phyloP scores from a whole-genome alignment of 2,113 vertebrate species.

The Crotophaga sulcirostris region DNA sequence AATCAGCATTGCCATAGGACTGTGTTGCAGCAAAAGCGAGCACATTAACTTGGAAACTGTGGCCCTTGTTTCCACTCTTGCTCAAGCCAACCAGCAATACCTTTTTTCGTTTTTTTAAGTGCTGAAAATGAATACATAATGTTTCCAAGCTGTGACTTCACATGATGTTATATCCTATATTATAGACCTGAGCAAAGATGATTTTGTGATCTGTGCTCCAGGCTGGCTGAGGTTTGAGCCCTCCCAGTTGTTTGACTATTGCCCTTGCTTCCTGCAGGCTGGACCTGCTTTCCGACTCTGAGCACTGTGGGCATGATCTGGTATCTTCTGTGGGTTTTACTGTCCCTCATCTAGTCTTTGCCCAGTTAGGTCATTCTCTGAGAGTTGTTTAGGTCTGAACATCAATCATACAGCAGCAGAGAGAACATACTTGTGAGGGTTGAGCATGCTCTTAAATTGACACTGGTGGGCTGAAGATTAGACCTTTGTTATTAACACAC shows the following conservation, averaged over 20 bases:
- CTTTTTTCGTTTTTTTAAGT: not conserved
- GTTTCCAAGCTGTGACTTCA: not conserved
- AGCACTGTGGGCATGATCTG: not conserved
- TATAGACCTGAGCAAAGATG: not conserved
- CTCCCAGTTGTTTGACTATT: not conserved
- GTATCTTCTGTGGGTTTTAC: not conserved
- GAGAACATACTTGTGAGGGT: not conserved
- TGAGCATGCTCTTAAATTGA: not conserved
- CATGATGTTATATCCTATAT: not conserved
- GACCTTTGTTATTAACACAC: not conserved
- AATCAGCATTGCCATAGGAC: not conserved
- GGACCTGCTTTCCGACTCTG: not conserved
- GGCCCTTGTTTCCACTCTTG: not conserved
- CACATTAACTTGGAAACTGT: not conserved
- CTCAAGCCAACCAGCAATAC: not conserved
- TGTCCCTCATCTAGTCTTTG: not conserved
- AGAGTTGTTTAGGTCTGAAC: not conserved
- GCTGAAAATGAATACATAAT: not conserved
- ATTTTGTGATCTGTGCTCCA: not conserved
- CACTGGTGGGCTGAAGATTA: not conserved
- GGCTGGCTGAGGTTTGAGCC: not conserved
- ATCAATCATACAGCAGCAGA: not conserved
- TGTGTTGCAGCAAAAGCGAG: not conserved
- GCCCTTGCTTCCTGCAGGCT: not conserved
- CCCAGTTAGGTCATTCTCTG: not conserved